Conservation (phyloP, 2,113 vertebrate genomes). For the Lampris incognitus region DNA sequence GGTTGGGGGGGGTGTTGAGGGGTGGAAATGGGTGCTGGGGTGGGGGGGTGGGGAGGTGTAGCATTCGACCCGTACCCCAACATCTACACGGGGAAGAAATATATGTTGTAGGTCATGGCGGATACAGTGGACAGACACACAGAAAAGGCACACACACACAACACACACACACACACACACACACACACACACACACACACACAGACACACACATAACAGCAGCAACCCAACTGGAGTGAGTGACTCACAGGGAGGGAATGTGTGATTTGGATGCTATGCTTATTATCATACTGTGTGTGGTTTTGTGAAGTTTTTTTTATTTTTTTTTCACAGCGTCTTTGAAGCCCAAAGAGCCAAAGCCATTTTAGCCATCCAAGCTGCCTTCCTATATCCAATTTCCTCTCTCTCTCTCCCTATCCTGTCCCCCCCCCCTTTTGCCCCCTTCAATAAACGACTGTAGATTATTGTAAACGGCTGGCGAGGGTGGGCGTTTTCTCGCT, state of each 20-base stretch:
- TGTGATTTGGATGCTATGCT: conserved; percentile 34
- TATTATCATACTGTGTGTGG: conserved; percentile 50
- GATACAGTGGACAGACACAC: too few species aligned
- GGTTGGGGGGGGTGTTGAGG: neutral
- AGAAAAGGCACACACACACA: conserved; percentile 8
- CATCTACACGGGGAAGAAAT: too few species aligned
- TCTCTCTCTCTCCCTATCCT: neutral
- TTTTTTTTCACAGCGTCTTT: conserved; percentile 35
- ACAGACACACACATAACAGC: neutral
- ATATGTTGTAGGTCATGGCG: too few species aligned
- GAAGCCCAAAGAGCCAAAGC: conserved; percentile 36
- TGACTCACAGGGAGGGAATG: conserved; percentile 14
- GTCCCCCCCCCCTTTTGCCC: conserved; percentile 9
- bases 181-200: conserved; percentile 12
- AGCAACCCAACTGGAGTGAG: neutral
- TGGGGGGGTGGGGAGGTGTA: conserved; percentile 5
- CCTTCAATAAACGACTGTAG: conserved; percentile 62
- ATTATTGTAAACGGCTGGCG: conserved; percentile 72
- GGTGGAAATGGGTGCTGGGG: neutral
- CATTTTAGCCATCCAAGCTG: conserved; percentile 2
- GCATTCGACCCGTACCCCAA: too few species aligned
- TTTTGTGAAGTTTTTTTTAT: conserved; percentile 52
- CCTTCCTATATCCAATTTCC: neutral
- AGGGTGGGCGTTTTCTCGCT: conserved; percentile 57
- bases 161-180: conserved; percentile 9